phyloP scores from a whole-genome alignment of 2,797 vertebrate genomes.

The Hyperoplus immaculatus region DNA sequence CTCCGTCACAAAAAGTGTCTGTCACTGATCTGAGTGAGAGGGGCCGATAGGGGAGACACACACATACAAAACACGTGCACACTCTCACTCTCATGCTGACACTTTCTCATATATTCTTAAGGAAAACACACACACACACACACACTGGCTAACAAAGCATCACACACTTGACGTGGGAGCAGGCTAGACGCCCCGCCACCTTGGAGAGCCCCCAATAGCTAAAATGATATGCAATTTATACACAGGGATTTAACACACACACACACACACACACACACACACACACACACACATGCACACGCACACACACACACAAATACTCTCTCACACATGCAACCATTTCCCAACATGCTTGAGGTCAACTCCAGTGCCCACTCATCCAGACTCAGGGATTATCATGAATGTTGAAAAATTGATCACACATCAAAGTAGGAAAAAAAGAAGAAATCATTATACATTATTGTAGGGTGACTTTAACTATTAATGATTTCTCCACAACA shows the following conservation, averaged over 20 bases:
- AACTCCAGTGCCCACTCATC: slow-evolving; percentile 75
- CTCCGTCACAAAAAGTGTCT: slow-evolving; percentile 84
- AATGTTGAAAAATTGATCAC: slow-evolving; percentile 88
- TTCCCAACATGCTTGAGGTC: slow-evolving; percentile 54
- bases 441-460: slow-evolving; percentile 83
- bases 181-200: slow-evolving; percentile 49
- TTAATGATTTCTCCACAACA: slow-evolving; percentile 89
- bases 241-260: slow-evolving; percentile 25
- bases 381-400: slow-evolving; percentile 83
- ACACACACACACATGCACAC: slow-evolving; percentile 10
- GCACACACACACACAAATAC: neutral
- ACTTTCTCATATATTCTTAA: neutral
- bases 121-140: neutral
- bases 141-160: slow-evolving; percentile 34
- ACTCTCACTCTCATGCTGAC: slow-evolving; percentile 11
- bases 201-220: slow-evolving; percentile 29
- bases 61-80: slow-evolving; percentile 19
- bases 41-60: slow-evolving; percentile 49
- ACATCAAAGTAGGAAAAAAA: slow-evolving; percentile 58
- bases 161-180: slow-evolving; percentile 56
- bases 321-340: slow-evolving; percentile 3
- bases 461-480: slow-evolving; percentile 86
- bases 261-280: slow-evolving; percentile 8
- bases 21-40: slow-evolving; percentile 80
- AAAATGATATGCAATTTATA: slow-evolving; percentile 50